Evolutionary conservation across 2,113 vertebrate genomes (phyloP).

Genomic region (Spilogale gracilis): DNA sequence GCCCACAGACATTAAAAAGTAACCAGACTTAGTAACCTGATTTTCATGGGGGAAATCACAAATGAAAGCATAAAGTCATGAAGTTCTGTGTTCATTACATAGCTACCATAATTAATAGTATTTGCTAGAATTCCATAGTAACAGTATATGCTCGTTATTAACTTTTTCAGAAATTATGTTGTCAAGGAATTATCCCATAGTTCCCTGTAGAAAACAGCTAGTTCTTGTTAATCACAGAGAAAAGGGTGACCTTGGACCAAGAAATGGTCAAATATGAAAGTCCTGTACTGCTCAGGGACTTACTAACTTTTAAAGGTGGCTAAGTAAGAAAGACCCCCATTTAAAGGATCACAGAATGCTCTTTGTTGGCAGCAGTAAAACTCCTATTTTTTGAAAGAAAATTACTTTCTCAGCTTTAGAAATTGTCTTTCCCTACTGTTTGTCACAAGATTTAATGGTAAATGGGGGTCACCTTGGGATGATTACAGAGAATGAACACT

Average conservation of each 20-base stretch:
- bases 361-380: neutral
- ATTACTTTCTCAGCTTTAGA: neutral
- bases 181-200: neutral
- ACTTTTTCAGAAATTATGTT: neutral
- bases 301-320: neutral
- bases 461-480: neutral
- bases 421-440: neutral
- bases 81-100: neutral
- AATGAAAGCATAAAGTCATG: neutral
- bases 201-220: neutral
- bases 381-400: neutral
- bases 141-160: neutral
- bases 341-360: neutral
- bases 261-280: neutral
- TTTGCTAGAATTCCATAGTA: neutral
- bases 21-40: neutral
- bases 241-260: neutral
- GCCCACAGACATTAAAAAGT: neutral
- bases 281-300: neutral
- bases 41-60: neutral
- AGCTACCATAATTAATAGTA: neutral
- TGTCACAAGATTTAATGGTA: neutral
- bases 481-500: neutral
- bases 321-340: neutral
- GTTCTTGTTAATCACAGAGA: neutral